These are phyloP conservation scores for Lethenteron reissneri DNA, from an alignment of 2,113 vertebrate genomes.

Conservation along the genomic window DNA sequence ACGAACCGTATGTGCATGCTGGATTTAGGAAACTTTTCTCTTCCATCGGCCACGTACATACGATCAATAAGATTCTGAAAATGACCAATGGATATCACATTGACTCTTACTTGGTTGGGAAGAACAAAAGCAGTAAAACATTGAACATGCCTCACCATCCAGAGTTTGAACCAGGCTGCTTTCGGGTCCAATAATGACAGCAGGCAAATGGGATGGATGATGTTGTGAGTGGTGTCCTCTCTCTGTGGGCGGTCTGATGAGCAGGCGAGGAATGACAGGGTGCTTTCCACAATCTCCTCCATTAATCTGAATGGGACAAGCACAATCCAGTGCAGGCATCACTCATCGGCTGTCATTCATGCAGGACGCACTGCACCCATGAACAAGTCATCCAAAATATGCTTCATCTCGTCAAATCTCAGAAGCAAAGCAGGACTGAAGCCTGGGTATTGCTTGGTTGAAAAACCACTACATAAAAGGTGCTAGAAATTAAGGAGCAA, in stretches of 20 bases:
- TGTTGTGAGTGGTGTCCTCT: constrained; percentile 21
- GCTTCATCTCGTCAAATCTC: background rate
- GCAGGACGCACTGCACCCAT: background rate
- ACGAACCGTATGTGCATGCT: background rate
- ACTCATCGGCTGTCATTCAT: background rate
- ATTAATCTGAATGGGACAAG: constrained; percentile 41
- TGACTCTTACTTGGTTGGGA: background rate
- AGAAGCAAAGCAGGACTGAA: background rate
- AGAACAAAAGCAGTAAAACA: background rate
- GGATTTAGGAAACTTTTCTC: background rate
- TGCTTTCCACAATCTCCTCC: constrained; percentile 86
- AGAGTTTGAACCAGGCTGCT: constrained; percentile 84
- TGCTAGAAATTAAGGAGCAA: background rate
- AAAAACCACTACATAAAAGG: background rate
- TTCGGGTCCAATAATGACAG: constrained; percentile 58
- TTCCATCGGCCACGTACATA: constrained; percentile 4
- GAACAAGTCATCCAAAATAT: background rate
- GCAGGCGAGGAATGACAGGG: constrained; percentile 49
- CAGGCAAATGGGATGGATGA: constrained; percentile 46
- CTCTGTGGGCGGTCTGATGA: constrained; percentile 20
- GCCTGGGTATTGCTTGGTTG: background rate
- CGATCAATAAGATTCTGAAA: background rate
- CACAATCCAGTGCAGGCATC: background rate
- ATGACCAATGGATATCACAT: background rate
- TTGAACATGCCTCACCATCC: constrained; percentile 47